Base-by-base conservation (phyloP, 2,888 invertebrate genomes). In the Archips crataeganus region DNA sequence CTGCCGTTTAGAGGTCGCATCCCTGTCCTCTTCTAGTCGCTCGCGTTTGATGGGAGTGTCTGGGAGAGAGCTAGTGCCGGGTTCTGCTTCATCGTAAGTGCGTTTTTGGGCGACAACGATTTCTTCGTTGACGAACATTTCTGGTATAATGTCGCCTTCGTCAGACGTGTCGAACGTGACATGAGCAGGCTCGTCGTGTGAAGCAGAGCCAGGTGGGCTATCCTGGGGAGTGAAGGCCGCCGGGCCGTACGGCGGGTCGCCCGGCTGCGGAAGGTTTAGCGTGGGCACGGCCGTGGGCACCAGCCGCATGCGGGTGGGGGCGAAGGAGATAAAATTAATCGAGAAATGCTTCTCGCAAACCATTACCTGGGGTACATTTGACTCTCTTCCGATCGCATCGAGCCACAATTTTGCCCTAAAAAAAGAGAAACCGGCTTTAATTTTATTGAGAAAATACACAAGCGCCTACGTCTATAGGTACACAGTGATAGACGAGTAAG, bases 331-430 rank as follows among this genome's bases (percentile, higher is more conserved):
- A 6, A 49, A 45, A 3, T 15, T 10, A 0, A 5, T 49, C 3
- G 15, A n/a, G 51, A 71, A 66, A 51, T 71, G 66, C 10, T 8
- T 9, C 15, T 54, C 42, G 34, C 71, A 71, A 32, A 66, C 51
- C 11, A 61, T 3, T 5, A 61, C 5, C 10, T n/a, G n/a, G 6
- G 42, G 11, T 11, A 0, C 4, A 1, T 3, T 34, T 34, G 11
- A 0, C 15, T 47, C 32, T 23, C 8, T 23, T n/a, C 49, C 47
- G 11, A 66, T 61, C 11, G 51, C 51, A n/a, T 59, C 39, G 6
- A 66, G 42, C 65, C 71, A 71, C 1, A 11, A 4, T 51, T 15
- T 66, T 3, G 61, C 66, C 32, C 66, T 71, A 15, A 11, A 71
- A 71, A 60, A 15, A 51, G 49, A 67, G 23, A 59, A n/a, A 45